These are phyloP conservation scores for Oncorhynchus nerka DNA, from an alignment of 2,113 vertebrate genomes.

Conservation along the genomic window DNA sequence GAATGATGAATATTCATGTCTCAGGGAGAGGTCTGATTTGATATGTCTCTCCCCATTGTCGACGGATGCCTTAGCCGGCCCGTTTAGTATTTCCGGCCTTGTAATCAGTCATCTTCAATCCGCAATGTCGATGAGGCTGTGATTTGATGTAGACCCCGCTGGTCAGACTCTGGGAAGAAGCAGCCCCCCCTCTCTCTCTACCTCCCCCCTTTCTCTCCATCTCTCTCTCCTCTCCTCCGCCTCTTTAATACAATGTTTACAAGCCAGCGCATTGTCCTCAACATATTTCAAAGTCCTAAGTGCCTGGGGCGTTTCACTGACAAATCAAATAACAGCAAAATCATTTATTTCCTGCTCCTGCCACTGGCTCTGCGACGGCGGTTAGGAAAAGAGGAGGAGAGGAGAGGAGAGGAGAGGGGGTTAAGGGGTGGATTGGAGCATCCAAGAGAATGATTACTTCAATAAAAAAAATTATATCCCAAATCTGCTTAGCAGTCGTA, in stretches of 20 bases:
- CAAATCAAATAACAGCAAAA: constrained; percentile 90
- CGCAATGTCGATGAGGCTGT: constrained; percentile 36
- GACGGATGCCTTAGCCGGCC: constrained; percentile 80
- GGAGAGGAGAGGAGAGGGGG: constrained; percentile 14
- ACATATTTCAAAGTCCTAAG: constrained; percentile 87
- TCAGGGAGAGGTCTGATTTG: constrained; percentile 86
- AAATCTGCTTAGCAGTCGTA: constrained; percentile 73
- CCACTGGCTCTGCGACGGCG: constrained; percentile 68
- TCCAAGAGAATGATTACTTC: constrained; percentile 86
- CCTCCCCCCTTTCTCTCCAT: constrained; percentile 4
- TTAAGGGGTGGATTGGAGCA: constrained; percentile 62
- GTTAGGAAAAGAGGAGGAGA: not conserved
- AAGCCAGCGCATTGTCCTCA: constrained; percentile 65
- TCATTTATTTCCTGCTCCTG: constrained; percentile 82
- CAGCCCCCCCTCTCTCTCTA: not conserved
- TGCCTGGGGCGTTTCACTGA: constrained; percentile 82
- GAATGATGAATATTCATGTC: constrained; percentile 28
- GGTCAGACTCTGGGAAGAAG: constrained; percentile 23
- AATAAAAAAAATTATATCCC: constrained; percentile 84
- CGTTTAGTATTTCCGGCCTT: constrained; percentile 87
- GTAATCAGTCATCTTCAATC: constrained; percentile 86
- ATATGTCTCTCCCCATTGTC: constrained; percentile 87
- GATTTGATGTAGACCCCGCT: constrained; percentile 41
- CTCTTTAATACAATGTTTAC: constrained; percentile 64
- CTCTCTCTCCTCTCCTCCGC: constrained; percentile 33